Base-by-base conservation (phyloP, 2,888 invertebrate species). In the Gnatocerus cornutus region DNA sequence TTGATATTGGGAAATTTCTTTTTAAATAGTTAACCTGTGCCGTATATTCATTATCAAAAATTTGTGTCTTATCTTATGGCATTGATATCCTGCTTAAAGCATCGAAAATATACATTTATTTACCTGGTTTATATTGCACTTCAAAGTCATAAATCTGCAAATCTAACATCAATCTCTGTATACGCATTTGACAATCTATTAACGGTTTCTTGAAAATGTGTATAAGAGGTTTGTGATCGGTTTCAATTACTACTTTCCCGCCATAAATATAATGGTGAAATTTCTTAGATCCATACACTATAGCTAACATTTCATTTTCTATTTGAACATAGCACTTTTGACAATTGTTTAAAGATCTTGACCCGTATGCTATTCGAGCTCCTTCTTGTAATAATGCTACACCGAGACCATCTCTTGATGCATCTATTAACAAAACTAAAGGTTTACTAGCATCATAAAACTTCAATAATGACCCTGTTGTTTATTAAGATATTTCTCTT, bases 161-260 rank as follows among this genome's bases (percentile, higher is more conserved):
- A 29, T 29, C 29, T 29, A 29, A 29, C 29, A 29, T 29, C 14
- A 71, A 8, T 63, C 53, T 63, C 43, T 71, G 68, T 29, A 69
- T 3, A 10, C 71, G 1, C 14, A 61, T 4, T 3, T 65, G 65
- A 13, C 46, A 45, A 43, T 59, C n/a, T 12, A 5, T 30, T 41
- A 71, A 39, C 0, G 73, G 55, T 69, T 77, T 79, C 43, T 75
- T 73, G 14, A 76, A 73, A 56, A 78, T 77, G 7, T 67, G 4
- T 39, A 72, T 68, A 5, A 79, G n/a, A n/a, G n/a, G n/a, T n/a
- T n/a, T n/a, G n/a, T n/a, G 79, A 69, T 80, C 77, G 8, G 70
- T 73, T 63, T 75, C 73, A 7, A 78, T 70, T 5, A 10, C 48
- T 14, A 77, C 65, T 14, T 41, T 7, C 68, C 58, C 68, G 6